Conservation (phyloP, 2,888 invertebrate genomes). For the Operophtera brumata region DNA sequence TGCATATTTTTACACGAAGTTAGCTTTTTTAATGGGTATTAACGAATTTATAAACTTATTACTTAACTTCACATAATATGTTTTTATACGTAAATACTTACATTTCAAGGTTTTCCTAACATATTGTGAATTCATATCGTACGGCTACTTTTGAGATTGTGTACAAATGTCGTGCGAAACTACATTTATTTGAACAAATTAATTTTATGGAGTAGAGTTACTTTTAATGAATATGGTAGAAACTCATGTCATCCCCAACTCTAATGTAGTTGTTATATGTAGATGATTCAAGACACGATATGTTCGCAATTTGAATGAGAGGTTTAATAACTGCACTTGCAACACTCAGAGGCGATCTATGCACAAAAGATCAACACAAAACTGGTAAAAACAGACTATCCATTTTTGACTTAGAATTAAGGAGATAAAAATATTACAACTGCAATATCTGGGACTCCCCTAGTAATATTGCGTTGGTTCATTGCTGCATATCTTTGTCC, state of each 20-base stretch:
- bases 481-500: neutral
- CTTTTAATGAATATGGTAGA: neutral
- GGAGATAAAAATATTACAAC: no score
- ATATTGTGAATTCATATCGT: conserved; percentile 66
- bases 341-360: no score
- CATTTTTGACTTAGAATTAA: no score
- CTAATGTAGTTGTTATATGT: neutral
- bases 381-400: no score
- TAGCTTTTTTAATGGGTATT: conserved; percentile 1
- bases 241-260: neutral
- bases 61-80: conserved; percentile 19
- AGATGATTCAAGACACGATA: neutral
- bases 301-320: neutral
- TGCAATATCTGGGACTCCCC: no score
- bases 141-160: conserved; percentile 27
- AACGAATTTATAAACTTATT: neutral
- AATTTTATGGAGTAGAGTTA: neutral
- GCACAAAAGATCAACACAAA: no score
- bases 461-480: no score
- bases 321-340: neutral
- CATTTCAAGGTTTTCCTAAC: conserved; percentile 48
- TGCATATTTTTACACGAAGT: conserved; percentile 2
- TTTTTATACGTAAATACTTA: conserved; percentile 7
- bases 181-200: conserved; percentile 17
- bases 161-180: conserved; percentile 14